These are phyloP conservation scores for Callithrix jacchus DNA, from an alignment of 2,113 vertebrate genomes.

Conservation along the genomic window DNA sequence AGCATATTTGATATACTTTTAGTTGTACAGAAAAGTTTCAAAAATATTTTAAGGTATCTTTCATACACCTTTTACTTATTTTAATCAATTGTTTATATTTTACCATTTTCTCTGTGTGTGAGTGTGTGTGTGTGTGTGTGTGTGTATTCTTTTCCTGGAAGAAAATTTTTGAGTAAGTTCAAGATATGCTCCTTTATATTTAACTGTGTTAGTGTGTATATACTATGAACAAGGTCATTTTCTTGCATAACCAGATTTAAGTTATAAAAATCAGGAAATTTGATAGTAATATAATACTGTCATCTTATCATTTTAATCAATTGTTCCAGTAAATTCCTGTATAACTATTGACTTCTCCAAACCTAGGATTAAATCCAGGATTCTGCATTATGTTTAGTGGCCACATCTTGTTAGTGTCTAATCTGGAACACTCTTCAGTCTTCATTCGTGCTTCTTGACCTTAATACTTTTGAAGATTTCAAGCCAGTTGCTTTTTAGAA, in stretches of 20 bases:
- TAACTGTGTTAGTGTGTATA: not conserved
- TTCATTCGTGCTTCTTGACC: slow-evolving; percentile 55
- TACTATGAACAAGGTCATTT: not conserved
- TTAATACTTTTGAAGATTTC: slow-evolving; percentile 59
- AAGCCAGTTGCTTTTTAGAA: slow-evolving; percentile 49
- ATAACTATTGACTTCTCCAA: slow-evolving; percentile 28
- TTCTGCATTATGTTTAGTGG: slow-evolving; percentile 24
- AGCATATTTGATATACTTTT: slow-evolving; percentile 2
- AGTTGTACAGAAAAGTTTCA: not conserved
- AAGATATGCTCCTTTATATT: not conserved
- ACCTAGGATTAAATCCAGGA: slow-evolving; percentile 35
- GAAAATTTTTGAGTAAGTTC: not conserved
- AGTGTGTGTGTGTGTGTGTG: not conserved
- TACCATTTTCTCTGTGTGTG: not conserved
- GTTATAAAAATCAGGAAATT: slow-evolving; percentile 41
- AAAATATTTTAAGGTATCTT: not conserved
- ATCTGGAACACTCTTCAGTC: slow-evolving; percentile 42
- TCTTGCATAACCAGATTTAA: slow-evolving; percentile 32
- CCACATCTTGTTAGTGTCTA: slow-evolving; percentile 58
- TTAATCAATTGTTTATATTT: not conserved
- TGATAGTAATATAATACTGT: slow-evolving; percentile 45
- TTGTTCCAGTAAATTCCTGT: slow-evolving; percentile 24
- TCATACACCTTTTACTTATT: not conserved
- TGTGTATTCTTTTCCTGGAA: not conserved
- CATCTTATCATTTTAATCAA: slow-evolving; percentile 52